Evolutionary conservation across 2,113 vertebrate species (phyloP).

Genomic region (Andinoacara biseriatus): DNA sequence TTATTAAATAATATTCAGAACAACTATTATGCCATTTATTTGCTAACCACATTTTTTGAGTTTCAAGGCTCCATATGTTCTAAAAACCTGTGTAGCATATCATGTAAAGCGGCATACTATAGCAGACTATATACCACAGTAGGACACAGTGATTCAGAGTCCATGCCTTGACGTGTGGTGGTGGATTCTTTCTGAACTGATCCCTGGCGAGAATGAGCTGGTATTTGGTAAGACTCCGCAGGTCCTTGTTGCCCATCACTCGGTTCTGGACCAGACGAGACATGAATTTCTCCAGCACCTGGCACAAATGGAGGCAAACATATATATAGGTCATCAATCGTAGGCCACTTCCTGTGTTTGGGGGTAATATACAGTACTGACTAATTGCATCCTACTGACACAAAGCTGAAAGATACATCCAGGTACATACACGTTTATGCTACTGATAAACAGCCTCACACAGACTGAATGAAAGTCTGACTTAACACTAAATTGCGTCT

Average conservation of each 20-base stretch:
- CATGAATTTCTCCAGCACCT: constrained; percentile 90
- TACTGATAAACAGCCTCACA: background rate
- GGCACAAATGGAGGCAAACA: background rate
- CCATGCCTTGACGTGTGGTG: constrained; percentile 80
- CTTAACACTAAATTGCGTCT: background rate
- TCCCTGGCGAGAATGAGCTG: constrained; percentile 95
- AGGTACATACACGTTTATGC: background rate
- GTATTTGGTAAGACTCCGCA: constrained; percentile 89
- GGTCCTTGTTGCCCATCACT: constrained; percentile 83
- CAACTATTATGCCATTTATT: background rate
- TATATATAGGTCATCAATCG: constrained; percentile 11
- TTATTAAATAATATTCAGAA: background rate
- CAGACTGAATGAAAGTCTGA: constrained; percentile 12
- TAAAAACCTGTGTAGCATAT: background rate
- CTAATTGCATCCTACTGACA: background rate
- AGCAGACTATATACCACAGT: background rate
- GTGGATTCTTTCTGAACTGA: constrained; percentile 92
- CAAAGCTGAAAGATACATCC: background rate
- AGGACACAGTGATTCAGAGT: background rate
- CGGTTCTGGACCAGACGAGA: constrained; percentile 85
- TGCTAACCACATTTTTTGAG: background rate
- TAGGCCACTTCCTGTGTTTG: constrained; percentile 24
- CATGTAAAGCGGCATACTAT: background rate
- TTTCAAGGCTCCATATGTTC: background rate
- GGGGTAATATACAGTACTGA: background rate